These are phyloP conservation scores for Trichoplusia ni DNA, from an alignment of 1,140 invertebrate genomes.

Conservation along the genomic window DNA sequence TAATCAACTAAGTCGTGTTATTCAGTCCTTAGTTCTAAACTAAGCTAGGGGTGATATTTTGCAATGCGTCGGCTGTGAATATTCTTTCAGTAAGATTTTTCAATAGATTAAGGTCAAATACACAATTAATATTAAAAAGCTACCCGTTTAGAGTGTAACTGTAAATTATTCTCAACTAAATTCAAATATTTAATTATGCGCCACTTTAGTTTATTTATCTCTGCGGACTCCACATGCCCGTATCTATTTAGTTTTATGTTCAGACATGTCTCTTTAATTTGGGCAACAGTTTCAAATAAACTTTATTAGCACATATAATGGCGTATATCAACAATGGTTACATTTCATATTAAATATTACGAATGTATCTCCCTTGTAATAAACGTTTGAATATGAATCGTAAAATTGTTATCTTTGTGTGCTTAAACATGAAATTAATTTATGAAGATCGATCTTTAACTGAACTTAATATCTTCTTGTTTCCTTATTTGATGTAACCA, in stretches of 20 bases:
- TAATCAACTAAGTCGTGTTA: too few relatives aligned
- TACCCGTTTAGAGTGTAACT: too few relatives aligned
- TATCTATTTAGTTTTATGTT: conserved; percentile 7
- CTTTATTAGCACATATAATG: conserved; percentile 11
- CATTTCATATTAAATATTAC: conserved; percentile 22
- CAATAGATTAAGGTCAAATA: too few relatives aligned
- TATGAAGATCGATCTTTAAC: conserved; percentile 23
- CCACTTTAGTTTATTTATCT: too few relatives aligned
- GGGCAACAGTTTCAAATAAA: conserved; percentile 10
- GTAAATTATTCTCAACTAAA: too few relatives aligned
- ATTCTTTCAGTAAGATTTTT: too few relatives aligned
- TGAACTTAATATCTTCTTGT: conserved; percentile 13
- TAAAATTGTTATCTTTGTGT: conserved; percentile 27
- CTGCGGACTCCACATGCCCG: too few relatives aligned
- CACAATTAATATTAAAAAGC: too few relatives aligned
- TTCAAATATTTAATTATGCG: too few relatives aligned
- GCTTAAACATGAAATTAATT: conserved; percentile 25
- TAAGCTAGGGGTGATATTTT: too few relatives aligned
- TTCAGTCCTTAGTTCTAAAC: too few relatives aligned
- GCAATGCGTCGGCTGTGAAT: too few relatives aligned
- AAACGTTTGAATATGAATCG: conserved; percentile 31
- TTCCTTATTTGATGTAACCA: conserved; percentile 10
- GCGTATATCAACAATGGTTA: conserved; percentile 15
- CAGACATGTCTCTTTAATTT: conserved; percentile 3
- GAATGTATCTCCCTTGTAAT: conserved; percentile 15